Percentiles rank a stretch among this genome's conserved stretches.
Conservation (phyloP, 2,888 invertebrate species). For the Cephalotes varians region DNA sequence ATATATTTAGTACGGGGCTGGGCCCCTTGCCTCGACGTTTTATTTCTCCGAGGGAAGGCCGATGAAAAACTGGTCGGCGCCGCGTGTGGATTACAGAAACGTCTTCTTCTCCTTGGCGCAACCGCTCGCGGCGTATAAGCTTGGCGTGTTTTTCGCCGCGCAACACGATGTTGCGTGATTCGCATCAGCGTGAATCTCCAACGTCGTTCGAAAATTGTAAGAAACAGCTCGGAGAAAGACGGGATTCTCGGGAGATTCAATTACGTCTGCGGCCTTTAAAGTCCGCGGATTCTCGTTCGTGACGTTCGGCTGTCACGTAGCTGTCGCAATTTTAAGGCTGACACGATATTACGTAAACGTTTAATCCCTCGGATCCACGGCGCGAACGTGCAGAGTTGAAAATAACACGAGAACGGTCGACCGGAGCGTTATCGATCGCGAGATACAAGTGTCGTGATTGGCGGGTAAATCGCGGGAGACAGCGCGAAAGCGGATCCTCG, state of each 20-base stretch:
- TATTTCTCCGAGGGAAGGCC: slow-evolving; percentile 75
- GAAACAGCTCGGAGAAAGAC: neutral
- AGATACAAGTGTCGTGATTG: neutral
- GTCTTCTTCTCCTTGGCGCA: slow-evolving; percentile 61
- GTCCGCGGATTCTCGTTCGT: neutral
- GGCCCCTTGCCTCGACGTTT: slow-evolving; percentile 69
- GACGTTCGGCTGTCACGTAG: slow-evolving; percentile 8
- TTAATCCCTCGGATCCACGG: neutral
- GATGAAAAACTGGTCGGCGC: slow-evolving; percentile 75
- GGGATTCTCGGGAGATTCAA: neutral
- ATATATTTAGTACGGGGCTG: slow-evolving; percentile 63
- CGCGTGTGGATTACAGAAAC: slow-evolving; percentile 77
- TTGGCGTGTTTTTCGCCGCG: slow-evolving; percentile 16
- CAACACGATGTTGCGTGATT: slow-evolving; percentile 22
- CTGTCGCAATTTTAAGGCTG: neutral
- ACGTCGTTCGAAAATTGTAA: slow-evolving; percentile 4
- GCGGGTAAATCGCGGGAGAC: neutral
- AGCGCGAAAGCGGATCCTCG: neutral
- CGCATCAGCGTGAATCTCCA: neutral
- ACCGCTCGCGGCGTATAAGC: slow-evolving; percentile 24
- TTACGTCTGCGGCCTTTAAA: neutral
- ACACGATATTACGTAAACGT: slow-evolving; percentile 6
- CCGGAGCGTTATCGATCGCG: neutral
- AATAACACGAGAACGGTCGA: neutral
- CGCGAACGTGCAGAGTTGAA: neutral